Evolutionary conservation across 2,888 invertebrate genomes (phyloP).

Genomic region (Lepidochrysops patricia): DNA sequence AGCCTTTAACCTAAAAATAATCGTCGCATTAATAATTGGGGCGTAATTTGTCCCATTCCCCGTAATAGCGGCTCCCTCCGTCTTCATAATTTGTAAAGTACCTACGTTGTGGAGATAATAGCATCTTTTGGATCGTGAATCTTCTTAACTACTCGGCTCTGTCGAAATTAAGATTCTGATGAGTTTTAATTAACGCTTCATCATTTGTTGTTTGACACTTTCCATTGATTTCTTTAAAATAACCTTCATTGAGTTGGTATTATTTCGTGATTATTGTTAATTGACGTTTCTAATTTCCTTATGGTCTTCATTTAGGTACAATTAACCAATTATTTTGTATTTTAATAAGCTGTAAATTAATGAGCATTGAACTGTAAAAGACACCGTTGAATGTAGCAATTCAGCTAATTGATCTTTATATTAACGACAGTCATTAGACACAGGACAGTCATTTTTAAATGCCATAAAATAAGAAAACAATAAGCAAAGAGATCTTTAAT

Average conservation of each 20-base stretch:
- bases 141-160: slow-evolving; percentile 68
- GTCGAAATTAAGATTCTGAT: slow-evolving; percentile 68
- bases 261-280: not conserved
- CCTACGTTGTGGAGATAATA: slow-evolving; percentile 55
- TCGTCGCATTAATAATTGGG: slow-evolving; percentile 2
- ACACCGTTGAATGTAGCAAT: no score
- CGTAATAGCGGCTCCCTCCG: slow-evolving; percentile 46
- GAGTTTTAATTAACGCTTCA: slow-evolving; percentile 70
- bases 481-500: no score
- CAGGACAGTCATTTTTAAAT: not conserved
- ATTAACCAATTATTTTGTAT: no score
- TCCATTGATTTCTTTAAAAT: not conserved
- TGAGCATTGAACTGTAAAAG: no score
- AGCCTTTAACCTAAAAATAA: slow-evolving; percentile 4
- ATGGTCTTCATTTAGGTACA: not conserved
- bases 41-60: slow-evolving; percentile 14
- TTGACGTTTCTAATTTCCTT: no score
- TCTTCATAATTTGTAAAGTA: slow-evolving; percentile 55
- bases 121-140: slow-evolving; percentile 62
- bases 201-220: slow-evolving; percentile 36
- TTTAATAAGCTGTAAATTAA: no score
- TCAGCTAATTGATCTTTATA: not conserved
- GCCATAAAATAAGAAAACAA: not conserved
- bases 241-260: not conserved
- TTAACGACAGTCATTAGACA: not conserved